phyloP scores from a whole-genome alignment of 2,113 vertebrate genomes.

The Gorsachius goisagi region DNA sequence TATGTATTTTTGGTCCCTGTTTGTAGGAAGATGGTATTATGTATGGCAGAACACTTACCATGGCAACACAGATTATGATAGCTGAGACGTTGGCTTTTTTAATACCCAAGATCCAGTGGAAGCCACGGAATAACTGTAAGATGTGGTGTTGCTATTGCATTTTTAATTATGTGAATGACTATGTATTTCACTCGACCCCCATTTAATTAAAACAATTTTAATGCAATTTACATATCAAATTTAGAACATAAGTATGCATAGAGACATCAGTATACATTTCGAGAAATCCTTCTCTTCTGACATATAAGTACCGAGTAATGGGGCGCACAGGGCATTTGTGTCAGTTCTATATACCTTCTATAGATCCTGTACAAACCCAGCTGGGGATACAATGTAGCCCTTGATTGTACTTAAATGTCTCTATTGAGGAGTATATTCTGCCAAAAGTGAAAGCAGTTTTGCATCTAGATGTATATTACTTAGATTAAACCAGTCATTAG shows the following conservation, averaged over 20 bases:
- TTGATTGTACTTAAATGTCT: neutral
- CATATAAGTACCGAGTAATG: accelerated
- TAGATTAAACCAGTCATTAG: accelerated
- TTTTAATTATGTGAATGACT: neutral
- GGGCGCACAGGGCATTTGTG: neutral
- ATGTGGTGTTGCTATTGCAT: neutral
- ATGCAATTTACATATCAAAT: neutral
- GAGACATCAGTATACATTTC: neutral
- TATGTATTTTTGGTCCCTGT: neutral
- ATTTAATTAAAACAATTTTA: neutral
- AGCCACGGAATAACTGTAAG: neutral
- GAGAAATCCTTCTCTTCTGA: neutral
- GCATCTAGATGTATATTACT: neutral
- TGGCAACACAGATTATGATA: neutral
- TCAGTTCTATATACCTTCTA: accelerated
- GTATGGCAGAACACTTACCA: neutral
- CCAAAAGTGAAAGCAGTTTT: neutral
- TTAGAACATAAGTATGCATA: neutral
- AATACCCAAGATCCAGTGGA: neutral
- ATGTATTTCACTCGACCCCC: neutral
- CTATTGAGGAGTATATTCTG: neutral
- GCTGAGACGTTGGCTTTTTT: neutral
- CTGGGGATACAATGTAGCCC: neutral
- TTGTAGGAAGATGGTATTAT: slow-evolving; percentile 22
- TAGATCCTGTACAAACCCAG: neutral